These are phyloP conservation scores for Stenotaenia linearis DNA, from an alignment of 2,888 invertebrate genomes.

Conservation along the genomic window DNA sequence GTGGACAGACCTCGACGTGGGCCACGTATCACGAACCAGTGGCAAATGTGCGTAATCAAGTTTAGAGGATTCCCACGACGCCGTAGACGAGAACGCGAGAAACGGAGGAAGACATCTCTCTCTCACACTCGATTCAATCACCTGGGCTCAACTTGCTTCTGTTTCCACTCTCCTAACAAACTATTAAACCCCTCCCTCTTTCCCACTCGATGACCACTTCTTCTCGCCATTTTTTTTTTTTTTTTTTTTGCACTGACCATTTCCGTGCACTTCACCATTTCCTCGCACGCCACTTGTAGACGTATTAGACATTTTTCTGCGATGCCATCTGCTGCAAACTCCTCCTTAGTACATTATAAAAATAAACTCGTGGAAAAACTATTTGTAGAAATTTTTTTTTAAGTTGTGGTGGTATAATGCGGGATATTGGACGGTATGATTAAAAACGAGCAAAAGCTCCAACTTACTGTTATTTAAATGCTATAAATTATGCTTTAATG, in stretches of 20 bases:
- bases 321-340: background rate
- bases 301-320: background rate
- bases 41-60: constrained; percentile 10
- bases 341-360: background rate
- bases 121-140: background rate
- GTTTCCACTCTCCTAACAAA: constrained; percentile 17
- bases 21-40: background rate
- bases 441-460: too few species aligned
- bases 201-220: constrained; percentile 19
- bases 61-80: constrained; percentile 18
- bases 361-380: too few species aligned
- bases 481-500: too few species aligned
- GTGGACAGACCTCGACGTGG: background rate
- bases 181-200: background rate
- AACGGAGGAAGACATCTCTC: background rate
- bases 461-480: too few species aligned
- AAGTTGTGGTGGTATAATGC: too few species aligned
- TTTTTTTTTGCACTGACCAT: constrained; percentile 2
- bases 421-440: too few species aligned
- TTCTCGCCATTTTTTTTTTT: background rate
- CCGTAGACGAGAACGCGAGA: background rate
- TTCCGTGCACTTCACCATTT: constrained; percentile 2
- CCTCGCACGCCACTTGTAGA: background rate
- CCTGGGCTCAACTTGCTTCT: constrained; percentile 1
- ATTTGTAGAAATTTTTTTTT: too few species aligned